Percentiles rank a stretch among this genome's conserved stretches.
Evolutionary conservation across 2,797 vertebrate species (phyloP).

Genomic region (Melopsittacus undulatus): DNA sequence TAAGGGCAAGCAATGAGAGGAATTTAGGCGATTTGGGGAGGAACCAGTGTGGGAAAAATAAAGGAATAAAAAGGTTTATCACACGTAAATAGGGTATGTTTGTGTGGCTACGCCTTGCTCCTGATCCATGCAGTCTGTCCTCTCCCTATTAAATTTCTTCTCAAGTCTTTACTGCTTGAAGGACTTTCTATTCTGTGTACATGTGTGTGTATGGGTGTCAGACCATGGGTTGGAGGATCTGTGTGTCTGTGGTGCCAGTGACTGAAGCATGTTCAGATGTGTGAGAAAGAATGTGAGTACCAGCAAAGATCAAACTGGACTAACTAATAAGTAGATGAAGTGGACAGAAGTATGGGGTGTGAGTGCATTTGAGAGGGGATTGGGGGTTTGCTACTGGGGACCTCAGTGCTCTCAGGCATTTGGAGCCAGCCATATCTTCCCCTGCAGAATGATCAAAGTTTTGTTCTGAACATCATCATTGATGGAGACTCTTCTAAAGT

Average conservation of each 20-base stretch:
- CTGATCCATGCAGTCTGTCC: neutral
- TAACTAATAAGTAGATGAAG: neutral
- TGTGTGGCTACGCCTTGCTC: accelerated
- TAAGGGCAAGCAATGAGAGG: neutral
- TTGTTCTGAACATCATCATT: neutral
- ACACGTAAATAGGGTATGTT: neutral
- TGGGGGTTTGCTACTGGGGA: neutral
- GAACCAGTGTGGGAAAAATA: neutral
- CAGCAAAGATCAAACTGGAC: neutral
- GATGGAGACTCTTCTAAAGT: neutral
- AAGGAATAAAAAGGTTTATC: neutral
- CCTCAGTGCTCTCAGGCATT: neutral
- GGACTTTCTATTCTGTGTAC: neutral
- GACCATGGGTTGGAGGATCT: accelerated
- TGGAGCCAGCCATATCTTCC: neutral
- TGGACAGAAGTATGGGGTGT: neutral
- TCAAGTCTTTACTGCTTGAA: neutral
- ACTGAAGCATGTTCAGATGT: accelerated
- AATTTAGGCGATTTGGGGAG: neutral
- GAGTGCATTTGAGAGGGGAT: neutral
- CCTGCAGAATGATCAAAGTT: neutral
- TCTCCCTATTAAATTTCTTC: neutral
- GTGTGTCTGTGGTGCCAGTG: neutral
- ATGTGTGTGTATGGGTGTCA: neutral
- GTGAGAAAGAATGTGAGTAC: accelerated